Evolutionary conservation across 2,113 vertebrate genomes (phyloP).

Genomic region (Perca fluviatilis): DNA sequence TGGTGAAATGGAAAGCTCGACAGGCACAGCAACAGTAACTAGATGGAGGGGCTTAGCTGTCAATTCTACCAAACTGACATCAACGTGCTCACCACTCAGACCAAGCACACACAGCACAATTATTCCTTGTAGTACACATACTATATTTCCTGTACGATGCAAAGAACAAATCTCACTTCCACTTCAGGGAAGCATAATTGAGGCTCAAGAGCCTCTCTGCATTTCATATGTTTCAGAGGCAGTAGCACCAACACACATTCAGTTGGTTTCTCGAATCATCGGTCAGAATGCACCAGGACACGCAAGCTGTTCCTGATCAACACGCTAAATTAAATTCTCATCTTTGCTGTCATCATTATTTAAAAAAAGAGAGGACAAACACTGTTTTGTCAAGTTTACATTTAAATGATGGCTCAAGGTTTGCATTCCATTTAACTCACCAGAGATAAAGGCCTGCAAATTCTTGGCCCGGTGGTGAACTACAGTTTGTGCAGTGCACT

Average conservation of each 20-base stretch:
- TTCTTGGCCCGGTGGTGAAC: background rate
- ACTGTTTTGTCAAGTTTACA: conserved; percentile 12
- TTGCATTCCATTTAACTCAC: conserved; percentile 40
- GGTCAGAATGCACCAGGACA: background rate
- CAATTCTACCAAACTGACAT: background rate
- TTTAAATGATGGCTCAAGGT: conserved; percentile 26
- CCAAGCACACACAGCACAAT: background rate
- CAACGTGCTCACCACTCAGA: background rate
- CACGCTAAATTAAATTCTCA: background rate
- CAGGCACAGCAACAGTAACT: background rate
- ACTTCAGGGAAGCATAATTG: background rate
- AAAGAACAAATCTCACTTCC: background rate
- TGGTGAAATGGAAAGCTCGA: background rate
- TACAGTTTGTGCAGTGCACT: conserved; percentile 9
- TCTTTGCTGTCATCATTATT: conserved; percentile 12
- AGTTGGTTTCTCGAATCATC: background rate
- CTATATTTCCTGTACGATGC: background rate
- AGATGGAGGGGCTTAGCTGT: background rate
- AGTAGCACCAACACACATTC: background rate
- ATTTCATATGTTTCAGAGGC: conserved; percentile 1
- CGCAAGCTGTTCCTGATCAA: conserved; percentile 3
- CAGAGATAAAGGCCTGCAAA: conserved; percentile 42
- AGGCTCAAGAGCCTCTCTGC: background rate
- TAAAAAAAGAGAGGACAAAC: conserved; percentile 8
- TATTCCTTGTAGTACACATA: too few species aligned